These are phyloP conservation scores for Phalanger gymnotis DNA, from an alignment of 2,797 vertebrate species.

Conservation along the genomic window DNA sequence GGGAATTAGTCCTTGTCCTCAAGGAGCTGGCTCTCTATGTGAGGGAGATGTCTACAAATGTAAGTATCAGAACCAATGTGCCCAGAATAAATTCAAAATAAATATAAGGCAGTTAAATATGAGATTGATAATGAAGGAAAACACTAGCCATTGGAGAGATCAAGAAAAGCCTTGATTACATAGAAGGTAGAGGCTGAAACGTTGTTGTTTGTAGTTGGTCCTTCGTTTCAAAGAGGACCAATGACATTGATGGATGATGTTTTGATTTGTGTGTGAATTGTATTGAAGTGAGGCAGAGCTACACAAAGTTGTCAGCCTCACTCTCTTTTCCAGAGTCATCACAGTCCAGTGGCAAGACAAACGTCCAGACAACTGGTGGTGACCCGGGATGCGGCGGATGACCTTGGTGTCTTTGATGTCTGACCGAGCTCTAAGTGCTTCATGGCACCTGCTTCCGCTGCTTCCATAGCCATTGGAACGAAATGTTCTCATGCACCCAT, in stretches of 20 bases:
- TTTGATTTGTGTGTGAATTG: background rate
- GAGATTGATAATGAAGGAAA: background rate
- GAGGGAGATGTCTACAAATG: background rate
- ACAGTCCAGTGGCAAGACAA: background rate
- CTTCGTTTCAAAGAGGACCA: background rate
- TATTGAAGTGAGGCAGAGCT: background rate
- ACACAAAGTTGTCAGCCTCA: background rate
- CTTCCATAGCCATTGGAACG: background rate
- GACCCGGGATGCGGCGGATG: background rate
- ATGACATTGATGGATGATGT: background rate
- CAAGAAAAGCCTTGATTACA: background rate
- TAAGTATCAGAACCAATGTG: background rate
- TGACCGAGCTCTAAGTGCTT: background rate
- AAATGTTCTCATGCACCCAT: background rate
- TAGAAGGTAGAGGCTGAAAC: background rate
- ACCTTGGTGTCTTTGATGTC: background rate
- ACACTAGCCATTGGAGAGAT: background rate
- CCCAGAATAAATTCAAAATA: background rate
- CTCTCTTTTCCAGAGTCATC: background rate
- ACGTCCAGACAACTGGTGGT: background rate
- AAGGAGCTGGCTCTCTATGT: background rate
- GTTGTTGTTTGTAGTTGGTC: background rate
- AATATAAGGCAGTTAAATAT: background rate
- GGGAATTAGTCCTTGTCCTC: background rate
- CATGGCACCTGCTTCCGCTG: background rate